These are phyloP conservation scores for Sebastiscus tertius DNA, from an alignment of 2,797 vertebrate species.

Conservation along the genomic window DNA sequence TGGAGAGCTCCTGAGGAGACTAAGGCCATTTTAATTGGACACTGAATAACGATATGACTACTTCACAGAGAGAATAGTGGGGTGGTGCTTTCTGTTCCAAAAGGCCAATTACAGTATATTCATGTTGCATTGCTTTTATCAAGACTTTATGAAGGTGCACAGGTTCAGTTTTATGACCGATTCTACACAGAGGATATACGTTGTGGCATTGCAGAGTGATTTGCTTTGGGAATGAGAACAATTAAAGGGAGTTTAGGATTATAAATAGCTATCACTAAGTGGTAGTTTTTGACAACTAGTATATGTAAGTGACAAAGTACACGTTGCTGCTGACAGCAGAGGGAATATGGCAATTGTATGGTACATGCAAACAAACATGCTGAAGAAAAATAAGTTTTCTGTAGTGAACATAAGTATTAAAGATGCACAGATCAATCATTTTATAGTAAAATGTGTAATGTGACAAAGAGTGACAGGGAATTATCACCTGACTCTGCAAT, in stretches of 20 bases:
- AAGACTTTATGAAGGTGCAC: constrained; percentile 26
- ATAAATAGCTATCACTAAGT: background rate
- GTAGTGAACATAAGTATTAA: background rate
- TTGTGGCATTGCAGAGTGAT: background rate
- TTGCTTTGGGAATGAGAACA: background rate
- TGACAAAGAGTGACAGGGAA: background rate
- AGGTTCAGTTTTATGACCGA: background rate
- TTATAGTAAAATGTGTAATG: background rate
- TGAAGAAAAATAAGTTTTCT: background rate
- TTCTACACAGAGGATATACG: background rate
- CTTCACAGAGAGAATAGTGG: constrained; percentile 51
- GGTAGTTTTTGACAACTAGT: background rate
- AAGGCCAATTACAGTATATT: constrained; percentile 65
- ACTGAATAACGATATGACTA: constrained; percentile 71
- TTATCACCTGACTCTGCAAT: too few relatives aligned
- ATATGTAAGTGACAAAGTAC: too few relatives aligned
- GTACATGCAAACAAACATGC: background rate
- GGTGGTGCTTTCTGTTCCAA: constrained; percentile 48
- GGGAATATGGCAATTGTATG: too few relatives aligned
- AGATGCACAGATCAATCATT: background rate
- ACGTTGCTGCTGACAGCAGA: too few relatives aligned
- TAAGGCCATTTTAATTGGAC: constrained; percentile 79
- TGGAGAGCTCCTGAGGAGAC: constrained; percentile 57
- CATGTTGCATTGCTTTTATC: constrained; percentile 45
- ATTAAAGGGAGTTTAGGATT: background rate